Percentiles rank a stretch among this genome's conserved stretches.
Evolutionary conservation across 2,888 invertebrate species (phyloP).

Genomic region (Chymomyza procnemis): DNA sequence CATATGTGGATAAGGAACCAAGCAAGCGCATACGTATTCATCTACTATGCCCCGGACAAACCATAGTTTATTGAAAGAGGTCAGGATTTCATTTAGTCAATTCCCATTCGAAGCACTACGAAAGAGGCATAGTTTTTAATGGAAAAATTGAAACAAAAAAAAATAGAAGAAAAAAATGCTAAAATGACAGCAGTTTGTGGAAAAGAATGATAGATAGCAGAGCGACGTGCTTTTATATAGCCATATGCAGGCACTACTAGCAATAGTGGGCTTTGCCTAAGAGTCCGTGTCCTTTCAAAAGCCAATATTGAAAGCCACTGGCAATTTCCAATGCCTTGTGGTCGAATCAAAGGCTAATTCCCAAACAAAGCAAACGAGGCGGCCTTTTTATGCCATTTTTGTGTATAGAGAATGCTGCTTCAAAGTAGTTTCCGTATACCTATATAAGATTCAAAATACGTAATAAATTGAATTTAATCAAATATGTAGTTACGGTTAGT

Average conservation of each 20-base stretch:
- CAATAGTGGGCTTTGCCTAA: not conserved
- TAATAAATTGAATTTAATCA: no score
- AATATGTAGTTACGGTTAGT: no score
- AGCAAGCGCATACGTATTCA: constrained; percentile 36
- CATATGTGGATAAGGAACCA: constrained; percentile 38
- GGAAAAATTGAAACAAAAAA: not conserved
- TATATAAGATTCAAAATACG: no score
- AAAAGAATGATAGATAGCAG: not conserved
- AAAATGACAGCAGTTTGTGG: not conserved
- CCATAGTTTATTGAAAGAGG: constrained; percentile 33
- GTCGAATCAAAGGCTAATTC: not conserved
- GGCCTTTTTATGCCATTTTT: no score
- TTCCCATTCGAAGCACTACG: not conserved
- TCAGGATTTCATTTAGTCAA: constrained; percentile 20
- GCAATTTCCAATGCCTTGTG: not conserved
- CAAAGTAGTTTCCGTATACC: no score
- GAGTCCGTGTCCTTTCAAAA: not conserved
- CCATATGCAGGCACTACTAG: not conserved
- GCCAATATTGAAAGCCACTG: not conserved
- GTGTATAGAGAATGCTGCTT: no score
- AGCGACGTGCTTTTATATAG: not conserved
- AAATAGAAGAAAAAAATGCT: not conserved
- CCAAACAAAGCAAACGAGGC: not conserved
- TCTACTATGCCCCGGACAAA: constrained; percentile 31
- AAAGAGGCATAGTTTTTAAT: not conserved